Evolutionary conservation across 2,113 vertebrate genomes (phyloP).

Genomic region (Zapornia atra): DNA sequence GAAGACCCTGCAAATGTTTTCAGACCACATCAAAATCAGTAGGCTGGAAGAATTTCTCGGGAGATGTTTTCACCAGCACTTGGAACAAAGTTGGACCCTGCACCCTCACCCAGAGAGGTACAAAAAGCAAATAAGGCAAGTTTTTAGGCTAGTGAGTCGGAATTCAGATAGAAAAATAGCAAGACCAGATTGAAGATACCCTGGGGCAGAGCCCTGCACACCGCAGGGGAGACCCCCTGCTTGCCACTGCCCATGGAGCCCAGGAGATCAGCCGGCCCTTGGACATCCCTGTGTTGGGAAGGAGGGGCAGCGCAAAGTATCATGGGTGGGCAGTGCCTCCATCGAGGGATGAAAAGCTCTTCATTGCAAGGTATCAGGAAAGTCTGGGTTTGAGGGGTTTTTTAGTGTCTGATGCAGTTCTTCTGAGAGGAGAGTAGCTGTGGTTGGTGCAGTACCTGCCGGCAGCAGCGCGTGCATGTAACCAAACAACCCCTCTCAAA

Average conservation of each 20-base stretch:
- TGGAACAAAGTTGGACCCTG: background rate
- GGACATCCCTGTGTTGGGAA: background rate
- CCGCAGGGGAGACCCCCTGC: background rate
- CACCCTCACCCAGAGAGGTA: background rate
- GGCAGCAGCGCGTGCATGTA: background rate
- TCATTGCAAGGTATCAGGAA: background rate
- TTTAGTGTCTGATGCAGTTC: background rate
- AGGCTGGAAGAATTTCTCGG: background rate
- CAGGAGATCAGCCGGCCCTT: background rate
- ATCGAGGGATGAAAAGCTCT: background rate
- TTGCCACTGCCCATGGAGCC: accelerated
- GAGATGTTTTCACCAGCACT: background rate
- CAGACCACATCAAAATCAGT: background rate
- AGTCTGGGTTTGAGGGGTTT: background rate
- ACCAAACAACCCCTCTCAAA: background rate
- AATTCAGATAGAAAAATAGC: background rate
- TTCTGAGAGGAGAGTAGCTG: background rate
- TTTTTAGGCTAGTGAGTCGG: background rate
- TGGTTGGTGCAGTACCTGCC: background rate
- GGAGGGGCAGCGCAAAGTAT: background rate
- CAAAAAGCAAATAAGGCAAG: background rate
- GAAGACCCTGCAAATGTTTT: background rate
- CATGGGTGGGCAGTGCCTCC: background rate
- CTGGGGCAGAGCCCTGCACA: background rate
- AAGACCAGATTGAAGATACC: background rate